Conservation (phyloP, 2,113 vertebrate species). For the Gallinago paraguaiae region DNA sequence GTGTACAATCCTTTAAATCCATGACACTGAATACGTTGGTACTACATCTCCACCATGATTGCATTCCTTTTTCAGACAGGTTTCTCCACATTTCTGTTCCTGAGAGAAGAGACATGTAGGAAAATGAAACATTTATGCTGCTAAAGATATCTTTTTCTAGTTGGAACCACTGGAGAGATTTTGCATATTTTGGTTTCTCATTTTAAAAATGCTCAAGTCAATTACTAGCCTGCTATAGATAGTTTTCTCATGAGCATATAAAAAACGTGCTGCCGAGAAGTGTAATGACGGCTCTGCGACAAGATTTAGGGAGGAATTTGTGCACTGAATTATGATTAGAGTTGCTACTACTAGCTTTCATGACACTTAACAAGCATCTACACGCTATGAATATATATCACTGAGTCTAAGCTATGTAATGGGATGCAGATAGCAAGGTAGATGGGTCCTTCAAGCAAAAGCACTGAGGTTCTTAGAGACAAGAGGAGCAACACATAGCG, state of each 20-base stretch:
- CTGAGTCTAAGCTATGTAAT: background rate
- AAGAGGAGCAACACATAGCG: background rate
- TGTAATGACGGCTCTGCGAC: background rate
- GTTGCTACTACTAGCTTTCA: conserved; percentile 5
- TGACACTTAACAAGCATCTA: background rate
- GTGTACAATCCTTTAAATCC: background rate
- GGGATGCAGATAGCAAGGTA: background rate
- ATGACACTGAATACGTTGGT: background rate
- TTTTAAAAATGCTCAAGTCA: background rate
- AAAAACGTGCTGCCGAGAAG: background rate
- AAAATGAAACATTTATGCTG: background rate
- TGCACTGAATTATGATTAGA: conserved; percentile 30
- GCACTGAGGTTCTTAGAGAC: background rate
- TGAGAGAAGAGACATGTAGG: background rate
- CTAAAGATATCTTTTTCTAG: background rate
- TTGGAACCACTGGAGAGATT: background rate
- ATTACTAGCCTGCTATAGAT: background rate
- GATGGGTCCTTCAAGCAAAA: background rate
- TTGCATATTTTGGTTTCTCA: background rate
- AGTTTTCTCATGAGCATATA: background rate
- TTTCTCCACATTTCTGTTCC: background rate
- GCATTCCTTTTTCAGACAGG: background rate
- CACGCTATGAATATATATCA: background rate
- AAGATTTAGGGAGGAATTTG: conserved; percentile 10
- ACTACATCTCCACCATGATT: background rate